Evolutionary conservation across 2,888 invertebrate species (phyloP), one percentile per base, ranked within the genome.

Genomic region (Erebia aethiops): DNA sequence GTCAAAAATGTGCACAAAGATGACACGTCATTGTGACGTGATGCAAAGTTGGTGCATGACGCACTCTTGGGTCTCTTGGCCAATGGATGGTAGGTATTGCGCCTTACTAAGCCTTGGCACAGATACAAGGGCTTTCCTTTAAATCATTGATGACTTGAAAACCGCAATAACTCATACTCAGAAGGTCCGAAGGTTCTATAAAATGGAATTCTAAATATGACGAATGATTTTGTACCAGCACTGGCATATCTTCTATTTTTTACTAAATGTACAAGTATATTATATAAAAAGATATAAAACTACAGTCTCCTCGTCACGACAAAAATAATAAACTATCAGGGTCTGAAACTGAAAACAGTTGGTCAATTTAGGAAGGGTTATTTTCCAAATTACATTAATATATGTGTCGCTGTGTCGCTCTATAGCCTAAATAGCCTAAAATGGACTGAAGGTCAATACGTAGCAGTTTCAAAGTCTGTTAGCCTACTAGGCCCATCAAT

Each of bases 11-110:
- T 72, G 46, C 67, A 18, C 41, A 11, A 26, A 7, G 54, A 62
- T 21, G 67, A 57, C 61, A 73, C 69, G 71, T 74, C 69, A 75
- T 71, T 68, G 64, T 74, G 62, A 76, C 74, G 70, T 74, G 54
- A 58, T 35, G 69, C 65, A 66, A 67, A 60, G 63, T 73, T 72
- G 49, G 26, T 26, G 60, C 65, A 62, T 75, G 75, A 74, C 74
- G 74, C 76, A 75, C 69, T 46, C 18, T 69, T 70, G 52, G 16
- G 16, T 54, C 69, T 46, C 18, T 69, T 70, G 52, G 16, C 16
- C 64, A 54, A 54, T 41, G 52, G 49, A 41, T 52, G 8, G 35
- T 64, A 64, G 62, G 21, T 21, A 14, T 21, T 21, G 21, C 1
- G 13, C 66, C 62, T 67, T 62, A 63, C 61, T 64, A n/a, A 64